These are phyloP conservation scores for Matsumyia berberina DNA, from an alignment of 2,888 invertebrate genomes.

Conservation along the genomic window DNA sequence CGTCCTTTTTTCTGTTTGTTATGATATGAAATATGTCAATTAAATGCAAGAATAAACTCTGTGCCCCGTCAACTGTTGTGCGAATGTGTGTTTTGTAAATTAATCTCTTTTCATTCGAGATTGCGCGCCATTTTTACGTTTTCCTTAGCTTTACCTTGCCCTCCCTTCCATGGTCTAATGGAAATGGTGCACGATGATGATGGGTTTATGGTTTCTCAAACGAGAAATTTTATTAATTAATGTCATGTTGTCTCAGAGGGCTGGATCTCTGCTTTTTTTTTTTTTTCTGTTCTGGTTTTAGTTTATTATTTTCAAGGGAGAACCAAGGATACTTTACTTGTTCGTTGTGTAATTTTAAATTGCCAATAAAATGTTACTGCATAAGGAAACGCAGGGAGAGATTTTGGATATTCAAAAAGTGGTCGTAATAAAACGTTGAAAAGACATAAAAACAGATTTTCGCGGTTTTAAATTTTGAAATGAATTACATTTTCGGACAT, in stretches of 20 bases:
- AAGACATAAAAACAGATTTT: too few species aligned
- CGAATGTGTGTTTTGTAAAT: constrained; percentile 43
- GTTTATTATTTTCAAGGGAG: constrained; percentile 2
- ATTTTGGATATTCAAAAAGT: background rate
- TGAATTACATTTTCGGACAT: background rate
- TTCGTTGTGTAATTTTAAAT: background rate
- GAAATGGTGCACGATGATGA: constrained; percentile 47
- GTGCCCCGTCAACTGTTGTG: constrained; percentile 11
- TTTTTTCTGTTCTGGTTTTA: constrained; percentile 3
- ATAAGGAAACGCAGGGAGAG: background rate
- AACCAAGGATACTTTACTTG: background rate
- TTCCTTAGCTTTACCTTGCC: constrained; percentile 25
- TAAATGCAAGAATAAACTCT: constrained; percentile 65
- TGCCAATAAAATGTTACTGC: constrained; percentile 14
- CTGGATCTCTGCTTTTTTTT: constrained; percentile 7
- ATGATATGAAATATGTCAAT: constrained; percentile 70
- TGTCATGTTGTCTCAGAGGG: constrained; percentile 44
- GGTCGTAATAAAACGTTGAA: background rate
- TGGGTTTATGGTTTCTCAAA: constrained; percentile 66
- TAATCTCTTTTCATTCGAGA: constrained; percentile 48
- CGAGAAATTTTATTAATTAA: constrained; percentile 61
- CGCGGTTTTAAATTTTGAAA: background rate
- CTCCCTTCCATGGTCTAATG: constrained; percentile 43
- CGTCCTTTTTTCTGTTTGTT: constrained; percentile 13
- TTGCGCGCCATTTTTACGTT: constrained; percentile 27